These are phyloP conservation scores for Cottus gobio DNA, from an alignment of 2,113 vertebrate genomes.

Conservation along the genomic window DNA sequence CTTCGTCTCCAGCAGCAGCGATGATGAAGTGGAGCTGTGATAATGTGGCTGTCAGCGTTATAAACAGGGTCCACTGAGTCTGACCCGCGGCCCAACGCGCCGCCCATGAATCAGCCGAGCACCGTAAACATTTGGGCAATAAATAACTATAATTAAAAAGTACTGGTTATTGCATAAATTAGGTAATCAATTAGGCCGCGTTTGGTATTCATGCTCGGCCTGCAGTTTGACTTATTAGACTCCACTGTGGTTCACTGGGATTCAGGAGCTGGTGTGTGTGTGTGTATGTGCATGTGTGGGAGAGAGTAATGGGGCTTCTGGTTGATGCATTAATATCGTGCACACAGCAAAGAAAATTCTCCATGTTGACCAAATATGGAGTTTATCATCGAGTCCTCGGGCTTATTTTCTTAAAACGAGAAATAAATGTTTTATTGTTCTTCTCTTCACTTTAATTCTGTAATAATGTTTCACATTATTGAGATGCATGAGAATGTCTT, in stretches of 20 bases:
- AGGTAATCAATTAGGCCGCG: slow-evolving; percentile 81
- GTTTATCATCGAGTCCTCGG: not conserved
- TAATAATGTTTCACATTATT: not conserved
- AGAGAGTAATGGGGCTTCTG: slow-evolving; percentile 19
- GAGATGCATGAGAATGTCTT: not conserved
- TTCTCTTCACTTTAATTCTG: not conserved
- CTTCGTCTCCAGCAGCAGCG: slow-evolving; percentile 9
- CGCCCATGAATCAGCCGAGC: slow-evolving; percentile 74
- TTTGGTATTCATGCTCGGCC: slow-evolving; percentile 82
- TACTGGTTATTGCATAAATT: slow-evolving; percentile 80
- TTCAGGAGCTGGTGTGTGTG: slow-evolving; percentile 10
- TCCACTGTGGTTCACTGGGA: slow-evolving; percentile 50
- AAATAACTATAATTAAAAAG: slow-evolving; percentile 81
- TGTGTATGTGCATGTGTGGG: slow-evolving; percentile 13
- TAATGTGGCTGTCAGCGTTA: slow-evolving; percentile 71
- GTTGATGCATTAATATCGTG: slow-evolving; percentile 2
- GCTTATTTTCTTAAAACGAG: not conserved
- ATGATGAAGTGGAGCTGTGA: slow-evolving; percentile 68
- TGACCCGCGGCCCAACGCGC: slow-evolving; percentile 60
- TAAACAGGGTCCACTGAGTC: slow-evolving; percentile 64
- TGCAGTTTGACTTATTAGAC: slow-evolving; percentile 78
- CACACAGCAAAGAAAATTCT: not conserved
- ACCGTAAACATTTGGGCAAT: slow-evolving; percentile 74
- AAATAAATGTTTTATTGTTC: not conserved
- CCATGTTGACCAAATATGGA: not conserved